These are phyloP conservation scores for Grammomys dolichurus DNA, from an alignment of 2,113 vertebrate species.

Conservation along the genomic window DNA sequence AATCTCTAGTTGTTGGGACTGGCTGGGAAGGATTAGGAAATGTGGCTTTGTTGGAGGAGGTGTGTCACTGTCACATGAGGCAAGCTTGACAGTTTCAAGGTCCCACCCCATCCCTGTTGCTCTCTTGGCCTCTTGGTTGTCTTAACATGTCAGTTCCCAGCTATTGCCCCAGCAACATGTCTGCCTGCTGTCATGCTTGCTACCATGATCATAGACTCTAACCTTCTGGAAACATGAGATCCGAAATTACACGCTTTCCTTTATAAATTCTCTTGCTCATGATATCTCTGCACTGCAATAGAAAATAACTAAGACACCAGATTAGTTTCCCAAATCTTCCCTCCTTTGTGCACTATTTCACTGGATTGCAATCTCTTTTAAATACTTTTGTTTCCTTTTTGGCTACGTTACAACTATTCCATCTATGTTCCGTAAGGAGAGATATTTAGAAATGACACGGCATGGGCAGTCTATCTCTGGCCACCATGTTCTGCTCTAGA, in stretches of 20 bases:
- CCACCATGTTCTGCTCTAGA: too few species aligned
- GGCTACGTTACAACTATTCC: background rate
- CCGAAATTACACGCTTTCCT: background rate
- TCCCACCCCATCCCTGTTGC: background rate
- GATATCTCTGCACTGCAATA: background rate
- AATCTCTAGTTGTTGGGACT: background rate
- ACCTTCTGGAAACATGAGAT: background rate
- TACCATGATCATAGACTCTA: background rate
- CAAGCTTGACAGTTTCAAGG: background rate
- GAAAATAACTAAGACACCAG: background rate
- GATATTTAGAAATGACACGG: too few species aligned
- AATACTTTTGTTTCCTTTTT: background rate
- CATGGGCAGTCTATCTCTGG: too few species aligned
- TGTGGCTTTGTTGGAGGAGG: background rate
- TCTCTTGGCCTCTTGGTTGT: background rate
- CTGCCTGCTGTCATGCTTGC: background rate
- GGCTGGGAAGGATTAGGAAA: background rate
- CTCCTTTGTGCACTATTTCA: background rate
- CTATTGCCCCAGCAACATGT: background rate
- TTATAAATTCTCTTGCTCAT: background rate
- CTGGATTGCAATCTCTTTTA: constrained; percentile 4
- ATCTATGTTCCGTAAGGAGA: background rate
- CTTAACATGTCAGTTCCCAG: background rate
- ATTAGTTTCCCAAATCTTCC: background rate
- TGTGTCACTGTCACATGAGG: background rate